Evolutionary conservation across 2,888 invertebrate genomes (phyloP).

Genomic region (Horisme vitalbata): DNA sequence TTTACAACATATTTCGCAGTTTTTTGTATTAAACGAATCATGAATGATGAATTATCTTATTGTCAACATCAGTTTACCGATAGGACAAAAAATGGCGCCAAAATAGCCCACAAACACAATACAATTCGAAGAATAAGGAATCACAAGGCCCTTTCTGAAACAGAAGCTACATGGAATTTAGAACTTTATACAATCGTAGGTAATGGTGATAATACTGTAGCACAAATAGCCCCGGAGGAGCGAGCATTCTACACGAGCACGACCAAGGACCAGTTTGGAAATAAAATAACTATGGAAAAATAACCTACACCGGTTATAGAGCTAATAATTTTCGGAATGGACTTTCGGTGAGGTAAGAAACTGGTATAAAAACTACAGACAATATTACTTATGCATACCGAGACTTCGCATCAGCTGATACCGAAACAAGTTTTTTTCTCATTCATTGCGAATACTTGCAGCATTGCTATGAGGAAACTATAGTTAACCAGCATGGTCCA

Average conservation of each 20-base stretch:
- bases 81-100: slow-evolving; percentile 43
- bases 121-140: slow-evolving; percentile 39
- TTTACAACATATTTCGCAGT: slow-evolving; percentile 25
- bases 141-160: slow-evolving; percentile 28
- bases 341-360: slow-evolving; percentile 66
- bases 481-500: slow-evolving; percentile 11
- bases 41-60: slow-evolving; percentile 27
- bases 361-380: slow-evolving; percentile 46
- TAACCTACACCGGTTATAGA: slow-evolving; percentile 51
- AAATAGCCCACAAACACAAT: slow-evolving; percentile 43
- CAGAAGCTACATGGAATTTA: slow-evolving; percentile 11
- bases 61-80: slow-evolving; percentile 23
- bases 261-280: slow-evolving; percentile 40
- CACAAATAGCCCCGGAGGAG: slow-evolving; percentile 2
- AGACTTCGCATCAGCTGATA: slow-evolving; percentile 69
- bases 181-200: slow-evolving; percentile 9
- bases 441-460: slow-evolving; percentile 51
- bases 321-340: slow-evolving; percentile 49
- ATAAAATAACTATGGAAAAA: slow-evolving; percentile 44
- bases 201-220: slow-evolving; percentile 27
- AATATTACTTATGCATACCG: slow-evolving; percentile 62
- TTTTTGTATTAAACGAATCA: slow-evolving; percentile 16
- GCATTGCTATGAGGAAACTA: slow-evolving; percentile 35
- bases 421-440: slow-evolving; percentile 59
- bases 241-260: slow-evolving; percentile 21